Evolutionary conservation across 2,888 invertebrate species (phyloP), one percentile per base, ranked within the genome.

Genomic region (Cheilosia soror): DNA sequence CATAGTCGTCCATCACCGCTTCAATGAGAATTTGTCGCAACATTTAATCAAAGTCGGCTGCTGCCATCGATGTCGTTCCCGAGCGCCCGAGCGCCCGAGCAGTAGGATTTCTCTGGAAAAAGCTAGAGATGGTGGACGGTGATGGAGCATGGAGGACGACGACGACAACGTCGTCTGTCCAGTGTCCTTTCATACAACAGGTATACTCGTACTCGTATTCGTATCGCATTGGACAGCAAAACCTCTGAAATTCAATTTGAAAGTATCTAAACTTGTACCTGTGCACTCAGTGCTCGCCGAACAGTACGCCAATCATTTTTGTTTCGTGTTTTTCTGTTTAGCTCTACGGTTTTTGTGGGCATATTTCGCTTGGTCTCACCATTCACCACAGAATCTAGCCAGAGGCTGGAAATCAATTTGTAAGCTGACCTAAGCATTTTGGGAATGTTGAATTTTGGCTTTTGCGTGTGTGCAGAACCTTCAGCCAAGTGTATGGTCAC

Each of bases 391-490:
- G 44, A 72, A 76, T 44, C 66, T 72, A 71, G 71, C 81, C 81
- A 60, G 49, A 63, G 81, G 85, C 80, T 81, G 85, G 77, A 65
- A 78, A 86, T 86, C 86, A 86, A 86, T 86, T 86, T 81, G 82
- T 86, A 86, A 86, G 86, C 82, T 82, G 86, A 86, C 82, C 86
- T 72, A 86, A 86, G 86, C 86, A 82, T 78, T 85, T 86, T 68
- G 44, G 62, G 44, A 83, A 84, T 79, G 73, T 73, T 79, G 82
- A 65, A 78, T 73, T 73, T 82, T 81, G 81, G 76, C 76, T 66
- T 72, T 51, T 63, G 40, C 25, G 29, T 60, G 25, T 73, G 66
- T 57, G 33, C 25, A 71, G 62, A 76, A 33, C 82, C 78, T 83
- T 83, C 37, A 44, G 62, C 49, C 72, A 73, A 83, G 79, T 84